Conservation (phyloP, 2,113 vertebrate genomes). For the Polypterus senegalus region DNA sequence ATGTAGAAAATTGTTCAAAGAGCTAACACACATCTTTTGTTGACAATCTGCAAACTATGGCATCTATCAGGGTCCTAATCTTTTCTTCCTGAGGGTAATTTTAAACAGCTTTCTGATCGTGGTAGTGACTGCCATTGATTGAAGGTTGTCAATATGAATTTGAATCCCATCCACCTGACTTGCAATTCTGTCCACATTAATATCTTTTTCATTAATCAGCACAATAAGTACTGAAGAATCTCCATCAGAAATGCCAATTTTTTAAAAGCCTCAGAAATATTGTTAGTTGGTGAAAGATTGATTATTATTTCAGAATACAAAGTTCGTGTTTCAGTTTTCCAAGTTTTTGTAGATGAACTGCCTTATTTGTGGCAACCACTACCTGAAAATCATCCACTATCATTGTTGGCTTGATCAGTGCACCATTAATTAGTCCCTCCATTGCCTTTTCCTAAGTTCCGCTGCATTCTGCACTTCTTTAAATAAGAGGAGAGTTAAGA, state of each 20-base stretch:
- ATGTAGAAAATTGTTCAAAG: too few relatives aligned
- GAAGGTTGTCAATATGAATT: conserved; percentile 52
- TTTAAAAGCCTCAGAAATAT: conserved; percentile 88
- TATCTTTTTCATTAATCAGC: conserved; percentile 48
- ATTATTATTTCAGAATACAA: too few relatives aligned
- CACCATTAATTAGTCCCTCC: conserved; percentile 57
- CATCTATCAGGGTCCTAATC: conserved; percentile 63
- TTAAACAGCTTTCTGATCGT: conserved; percentile 90
- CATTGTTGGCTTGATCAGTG: conserved; percentile 71
- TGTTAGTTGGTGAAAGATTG: too few relatives aligned
- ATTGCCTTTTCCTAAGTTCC: conserved; percentile 62
- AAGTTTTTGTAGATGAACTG: conserved; percentile 65
- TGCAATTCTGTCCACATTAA: conserved; percentile 42
- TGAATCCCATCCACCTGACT: conserved; percentile 70
- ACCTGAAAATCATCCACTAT: conserved; percentile 76
- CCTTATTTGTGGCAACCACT: conserved; percentile 80
- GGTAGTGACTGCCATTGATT: conserved; percentile 54
- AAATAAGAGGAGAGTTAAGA: conserved; percentile 72
- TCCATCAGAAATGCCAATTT: conserved; percentile 72
- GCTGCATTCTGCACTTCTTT: conserved; percentile 66
- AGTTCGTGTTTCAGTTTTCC: too few relatives aligned
- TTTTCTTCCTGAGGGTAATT: conserved; percentile 71
- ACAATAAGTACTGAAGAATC: conserved; percentile 66
- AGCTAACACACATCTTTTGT: conserved; percentile 63
- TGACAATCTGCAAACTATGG: conserved; percentile 85